Evolutionary conservation across 2,888 invertebrate species (phyloP), one percentile per base, ranked within the genome.

Genomic region (Ashinkailepas kermadecensis): DNA sequence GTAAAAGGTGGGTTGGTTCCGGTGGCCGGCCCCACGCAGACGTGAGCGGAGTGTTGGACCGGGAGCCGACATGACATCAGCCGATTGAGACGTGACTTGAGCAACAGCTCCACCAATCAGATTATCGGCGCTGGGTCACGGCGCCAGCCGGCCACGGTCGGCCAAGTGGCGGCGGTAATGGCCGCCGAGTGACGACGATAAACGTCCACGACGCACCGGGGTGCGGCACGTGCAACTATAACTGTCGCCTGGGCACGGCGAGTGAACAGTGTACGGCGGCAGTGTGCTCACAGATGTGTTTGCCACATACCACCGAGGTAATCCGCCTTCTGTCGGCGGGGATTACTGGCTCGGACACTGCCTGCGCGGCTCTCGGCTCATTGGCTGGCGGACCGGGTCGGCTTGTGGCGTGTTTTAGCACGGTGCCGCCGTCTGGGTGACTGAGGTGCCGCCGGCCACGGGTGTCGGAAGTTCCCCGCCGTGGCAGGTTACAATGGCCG

Each of bases 1-100:
- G 8, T 15, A 39, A 70, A 70, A 70, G 70, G 70, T 70, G 39
- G 23, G 70, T 70, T 70, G 39, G 70, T 70, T 70, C 70, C 70
- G 70, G 70, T 25, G 25, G 15, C 12, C 15, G 70, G 15, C 70
- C 70, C 25, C 70, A 39, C 70, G 70, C 39, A 10, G 70, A 13
- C 23, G 65, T 13, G 12, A 15, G 39, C 70, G 4, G 11, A 15
- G 0, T 11, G 25, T 25, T 10, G n/a, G n/a, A 21, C n/a, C 64
- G 0, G 64, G 21, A 64, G 64, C 18, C 21, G n/a, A n/a, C 64
- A n/a, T 39, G 70, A 39, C 25, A 6, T 11, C 70, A 6, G 39
- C 2, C 4, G 70, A 70, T 70, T 23, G 39, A 70, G 70, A 70
- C 70, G 70, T 70, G 70, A 70, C 13, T 15, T 10, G 15, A 4